Percentiles rank a stretch among this genome's conserved stretches.
phyloP scores from a whole-genome alignment of 2,888 invertebrate species.

The Eucriotettix oculatus region DNA sequence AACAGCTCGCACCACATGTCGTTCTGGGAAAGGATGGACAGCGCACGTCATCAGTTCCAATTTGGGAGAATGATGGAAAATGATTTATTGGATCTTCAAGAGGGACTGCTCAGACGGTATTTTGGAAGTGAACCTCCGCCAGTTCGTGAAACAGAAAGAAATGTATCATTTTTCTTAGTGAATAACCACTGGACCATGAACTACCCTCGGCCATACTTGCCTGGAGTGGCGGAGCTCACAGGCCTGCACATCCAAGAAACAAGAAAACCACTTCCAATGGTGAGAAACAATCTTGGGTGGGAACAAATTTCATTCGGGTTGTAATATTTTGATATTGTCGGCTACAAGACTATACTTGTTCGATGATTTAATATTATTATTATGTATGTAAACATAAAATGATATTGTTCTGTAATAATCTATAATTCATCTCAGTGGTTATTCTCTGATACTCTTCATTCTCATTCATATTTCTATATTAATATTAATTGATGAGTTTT shows the following conservation, averaged over 20 bases:
- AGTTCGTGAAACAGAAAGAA: background rate
- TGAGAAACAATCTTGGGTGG: constrained; percentile 13
- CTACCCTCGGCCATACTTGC: constrained; percentile 35
- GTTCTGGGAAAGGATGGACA: constrained; percentile 33
- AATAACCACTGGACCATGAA: constrained; percentile 40
- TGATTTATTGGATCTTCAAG: background rate
- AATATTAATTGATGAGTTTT: too few relatives aligned
- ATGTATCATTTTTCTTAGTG: constrained; percentile 28
- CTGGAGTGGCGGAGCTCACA: constrained; percentile 36
- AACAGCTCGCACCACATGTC: constrained; percentile 23
- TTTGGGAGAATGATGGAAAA: too few relatives aligned
- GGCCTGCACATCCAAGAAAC: constrained; percentile 33
- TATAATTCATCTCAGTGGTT: too few relatives aligned
- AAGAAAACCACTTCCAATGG: constrained; percentile 31
- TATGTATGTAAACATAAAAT: too few relatives aligned
- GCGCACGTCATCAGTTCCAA: constrained; percentile 5
- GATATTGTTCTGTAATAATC: too few relatives aligned
- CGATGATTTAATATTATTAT: too few relatives aligned
- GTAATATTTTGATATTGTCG: too few relatives aligned
- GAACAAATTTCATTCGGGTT: too few relatives aligned
- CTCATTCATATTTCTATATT: too few relatives aligned
- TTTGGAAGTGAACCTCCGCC: background rate
- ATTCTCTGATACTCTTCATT: too few relatives aligned
- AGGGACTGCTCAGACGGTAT: background rate
- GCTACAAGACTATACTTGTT: too few relatives aligned